Evolutionary conservation across 2,113 vertebrate species (phyloP), one percentile per base, ranked within the genome.

Genomic region (Melozone crissalis): DNA sequence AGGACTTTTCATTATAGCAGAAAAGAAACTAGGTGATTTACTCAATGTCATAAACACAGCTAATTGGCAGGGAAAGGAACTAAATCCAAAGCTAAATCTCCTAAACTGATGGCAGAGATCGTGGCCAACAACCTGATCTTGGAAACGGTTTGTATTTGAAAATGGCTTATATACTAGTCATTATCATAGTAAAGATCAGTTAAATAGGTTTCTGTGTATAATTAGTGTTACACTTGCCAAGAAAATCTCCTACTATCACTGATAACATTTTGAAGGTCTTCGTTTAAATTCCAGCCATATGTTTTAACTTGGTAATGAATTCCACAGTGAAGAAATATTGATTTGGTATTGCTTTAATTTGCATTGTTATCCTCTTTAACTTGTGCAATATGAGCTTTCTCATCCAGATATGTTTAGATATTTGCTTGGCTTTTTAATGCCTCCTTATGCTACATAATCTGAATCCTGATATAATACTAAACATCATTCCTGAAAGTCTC

Each of bases 301-400:
- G n/a, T 82, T 69, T 94, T 84, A 89, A 78, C 61, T 71, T 89
- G 44, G 30, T 75, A 92, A 89, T 79, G n/a, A 91, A 93, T 87
- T 92, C 54, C 37, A 73, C 31, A 5, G 37, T 49, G 41, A 93
- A 84, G 41, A 89, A 94, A 91, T 82, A 87, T 76, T 94, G 83
- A 90, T 92, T 86, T 92, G 44, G 44, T 41, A 76, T 85, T 89
- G 20, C n/a, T 90, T 87, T 77, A 77, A 69, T 68, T 86, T 83
- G 80, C 14, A 77, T 47, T 46, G 14, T n/a, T 92, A 27, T 13
- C 27, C 22, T 71, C 44, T 87, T 81, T 89, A 79, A 68, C 52
- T 78, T 58, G 17, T 76, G n/a, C 68, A 82, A 68, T 79, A 87
- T 33, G 24, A 78, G 26, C 28, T 87, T 23, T 35, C 23, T 93